Percentiles rank a stretch among this genome's conserved stretches.
Evolutionary conservation across 2,797 vertebrate species (phyloP).

Genomic region (Clarias laeviceps): DNA sequence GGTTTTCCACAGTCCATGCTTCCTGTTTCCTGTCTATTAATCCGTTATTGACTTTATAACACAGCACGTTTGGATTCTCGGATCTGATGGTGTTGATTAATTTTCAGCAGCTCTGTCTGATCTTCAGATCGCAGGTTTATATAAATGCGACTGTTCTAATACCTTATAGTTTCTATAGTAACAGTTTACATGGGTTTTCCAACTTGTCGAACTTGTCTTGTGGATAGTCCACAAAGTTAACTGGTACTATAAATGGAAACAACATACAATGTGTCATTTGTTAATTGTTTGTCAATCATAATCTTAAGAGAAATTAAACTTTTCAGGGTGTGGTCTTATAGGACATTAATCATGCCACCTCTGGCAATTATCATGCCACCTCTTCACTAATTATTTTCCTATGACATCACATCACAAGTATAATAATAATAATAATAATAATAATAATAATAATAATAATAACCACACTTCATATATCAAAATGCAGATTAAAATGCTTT

Average conservation of each 20-base stretch:
- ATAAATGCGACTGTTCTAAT: not conserved
- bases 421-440: not conserved
- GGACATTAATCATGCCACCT: not conserved
- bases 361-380: not conserved
- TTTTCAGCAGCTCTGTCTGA: not conserved
- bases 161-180: not conserved
- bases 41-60: not conserved
- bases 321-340: not conserved
- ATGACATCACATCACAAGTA: not conserved
- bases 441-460: not conserved
- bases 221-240: not conserved
- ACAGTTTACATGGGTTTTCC: not conserved
- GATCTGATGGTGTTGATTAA: not conserved
- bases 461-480: no score
- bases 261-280: not conserved
- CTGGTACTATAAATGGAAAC: not conserved
- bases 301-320: not conserved
- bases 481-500: not conserved
- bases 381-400: not conserved
- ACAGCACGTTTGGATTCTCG: not conserved
- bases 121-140: not conserved
- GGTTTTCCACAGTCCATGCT: conserved; percentile 27
- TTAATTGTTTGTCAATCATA: not conserved
- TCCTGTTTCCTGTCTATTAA: conserved; percentile 18
- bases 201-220: not conserved